Evolutionary conservation across 2,888 invertebrate species (phyloP).

Genomic region (Labia minor): DNA sequence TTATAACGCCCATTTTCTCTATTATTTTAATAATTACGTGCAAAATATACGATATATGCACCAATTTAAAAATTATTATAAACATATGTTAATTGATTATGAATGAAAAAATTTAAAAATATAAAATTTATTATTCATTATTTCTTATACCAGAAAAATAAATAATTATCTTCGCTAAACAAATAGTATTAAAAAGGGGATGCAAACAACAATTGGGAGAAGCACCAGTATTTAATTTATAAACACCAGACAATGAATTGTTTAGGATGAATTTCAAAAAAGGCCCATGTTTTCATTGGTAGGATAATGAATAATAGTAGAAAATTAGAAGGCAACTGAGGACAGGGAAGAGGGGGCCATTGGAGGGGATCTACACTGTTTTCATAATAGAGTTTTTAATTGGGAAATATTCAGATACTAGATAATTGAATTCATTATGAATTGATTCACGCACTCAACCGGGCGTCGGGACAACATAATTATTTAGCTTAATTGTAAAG

Average conservation of each 20-base stretch:
- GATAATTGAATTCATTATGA: constrained; percentile 13
- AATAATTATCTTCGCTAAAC: no score
- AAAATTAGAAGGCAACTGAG: not conserved
- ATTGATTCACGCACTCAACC: constrained; percentile 7
- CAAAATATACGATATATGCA: no score
- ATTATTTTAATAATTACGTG: no score
- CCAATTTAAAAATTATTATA: no score
- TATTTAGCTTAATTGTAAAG: constrained; percentile 13
- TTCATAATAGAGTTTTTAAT: constrained; percentile 13
- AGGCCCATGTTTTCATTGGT: not conserved
- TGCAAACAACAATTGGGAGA: no score
- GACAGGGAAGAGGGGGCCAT: not conserved
- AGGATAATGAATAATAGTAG: not conserved
- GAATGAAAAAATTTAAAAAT: no score
- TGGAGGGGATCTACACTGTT: not conserved
- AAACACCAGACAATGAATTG: not conserved
- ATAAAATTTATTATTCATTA: no score
- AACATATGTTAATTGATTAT: no score
- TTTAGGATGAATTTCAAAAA: not conserved
- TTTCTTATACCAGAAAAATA: no score
- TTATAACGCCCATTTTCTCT: no score
- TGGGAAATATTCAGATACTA: constrained; percentile 1
- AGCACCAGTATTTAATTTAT: no score
- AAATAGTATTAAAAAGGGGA: no score
- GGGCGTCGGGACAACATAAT: constrained; percentile 3